Evolutionary conservation across 37 sponge, comb jelly and placozoan genomes (phyloP).

Genomic region (Beroe ovata): DNA sequence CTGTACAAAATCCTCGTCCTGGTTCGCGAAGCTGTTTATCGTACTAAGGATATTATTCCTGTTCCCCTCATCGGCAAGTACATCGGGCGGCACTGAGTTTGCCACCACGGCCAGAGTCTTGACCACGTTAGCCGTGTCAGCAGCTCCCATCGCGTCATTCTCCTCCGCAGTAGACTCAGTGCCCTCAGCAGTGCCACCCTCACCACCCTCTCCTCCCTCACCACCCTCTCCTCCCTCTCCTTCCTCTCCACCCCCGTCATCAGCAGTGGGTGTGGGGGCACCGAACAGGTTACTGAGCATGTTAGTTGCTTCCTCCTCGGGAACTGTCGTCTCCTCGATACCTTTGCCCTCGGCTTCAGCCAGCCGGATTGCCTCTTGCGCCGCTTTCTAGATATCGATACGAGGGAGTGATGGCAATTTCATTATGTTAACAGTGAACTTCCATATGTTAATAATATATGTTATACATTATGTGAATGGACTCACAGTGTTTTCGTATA

Average conservation of each 20-base stretch:
- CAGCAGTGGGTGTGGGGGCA: not conserved
- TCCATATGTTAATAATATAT: too few species aligned
- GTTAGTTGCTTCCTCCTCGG: not conserved
- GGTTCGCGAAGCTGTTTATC: constrained; percentile 17
- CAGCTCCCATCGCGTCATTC: not conserved
- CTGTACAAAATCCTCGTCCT: constrained; percentile 28
- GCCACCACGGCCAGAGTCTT: constrained; percentile 36
- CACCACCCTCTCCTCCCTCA: not conserved
- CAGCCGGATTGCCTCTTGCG: not conserved
- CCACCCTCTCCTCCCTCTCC: not conserved
- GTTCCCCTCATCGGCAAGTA: not conserved
- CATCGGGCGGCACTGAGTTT: not conserved
- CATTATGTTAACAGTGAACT: too few species aligned
- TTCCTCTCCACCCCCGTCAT: not conserved
- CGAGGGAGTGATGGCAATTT: too few species aligned
- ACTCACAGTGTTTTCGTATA: constrained; percentile 3
- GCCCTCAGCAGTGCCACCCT: not conserved
- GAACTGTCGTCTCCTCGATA: not conserved
- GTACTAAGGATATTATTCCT: constrained; percentile 7
- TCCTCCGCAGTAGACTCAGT: not conserved
- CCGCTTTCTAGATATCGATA: constrained; percentile 51
- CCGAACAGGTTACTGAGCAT: not conserved
- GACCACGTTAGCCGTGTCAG: constrained; percentile 39
- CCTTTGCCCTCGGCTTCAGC: not conserved
- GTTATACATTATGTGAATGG: not conserved